Evolutionary conservation across 2,888 invertebrate species (phyloP).

Genomic region (Brachypalpus laphriformis): DNA sequence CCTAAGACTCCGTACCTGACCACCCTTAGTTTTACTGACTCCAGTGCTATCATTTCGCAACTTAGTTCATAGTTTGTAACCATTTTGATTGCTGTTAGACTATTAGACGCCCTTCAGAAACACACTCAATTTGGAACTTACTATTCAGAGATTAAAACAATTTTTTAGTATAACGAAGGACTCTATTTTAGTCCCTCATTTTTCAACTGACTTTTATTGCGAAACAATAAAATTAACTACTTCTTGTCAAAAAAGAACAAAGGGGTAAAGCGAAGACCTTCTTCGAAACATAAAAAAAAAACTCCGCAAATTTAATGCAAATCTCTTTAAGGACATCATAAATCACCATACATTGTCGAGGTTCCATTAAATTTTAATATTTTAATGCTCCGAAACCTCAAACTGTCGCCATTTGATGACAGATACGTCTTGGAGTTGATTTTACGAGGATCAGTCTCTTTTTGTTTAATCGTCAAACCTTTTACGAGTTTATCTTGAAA

Average conservation of each 20-base stretch:
- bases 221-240: background rate
- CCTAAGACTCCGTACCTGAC: too few relatives aligned
- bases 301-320: background rate
- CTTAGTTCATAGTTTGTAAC: too few relatives aligned
- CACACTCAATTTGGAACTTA: too few relatives aligned
- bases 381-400: constrained; percentile 16
- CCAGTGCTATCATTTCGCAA: too few relatives aligned
- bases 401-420: constrained; percentile 19
- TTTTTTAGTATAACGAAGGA: background rate
- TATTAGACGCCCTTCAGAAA: too few relatives aligned
- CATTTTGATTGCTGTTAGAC: too few relatives aligned
- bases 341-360: background rate
- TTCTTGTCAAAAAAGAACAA: background rate
- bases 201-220: background rate
- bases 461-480: constrained; percentile 26
- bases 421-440: constrained; percentile 3
- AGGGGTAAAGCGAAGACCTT: background rate
- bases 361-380: background rate
- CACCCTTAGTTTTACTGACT: too few relatives aligned
- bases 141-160: too few relatives aligned
- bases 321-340: background rate
- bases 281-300: background rate
- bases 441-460: constrained; percentile 20
- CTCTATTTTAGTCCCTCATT: background rate
- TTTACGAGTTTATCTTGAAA: constrained; percentile 17